Base-by-base conservation (phyloP, 2,797 vertebrate species). In the Pseudochromis fuscus region DNA sequence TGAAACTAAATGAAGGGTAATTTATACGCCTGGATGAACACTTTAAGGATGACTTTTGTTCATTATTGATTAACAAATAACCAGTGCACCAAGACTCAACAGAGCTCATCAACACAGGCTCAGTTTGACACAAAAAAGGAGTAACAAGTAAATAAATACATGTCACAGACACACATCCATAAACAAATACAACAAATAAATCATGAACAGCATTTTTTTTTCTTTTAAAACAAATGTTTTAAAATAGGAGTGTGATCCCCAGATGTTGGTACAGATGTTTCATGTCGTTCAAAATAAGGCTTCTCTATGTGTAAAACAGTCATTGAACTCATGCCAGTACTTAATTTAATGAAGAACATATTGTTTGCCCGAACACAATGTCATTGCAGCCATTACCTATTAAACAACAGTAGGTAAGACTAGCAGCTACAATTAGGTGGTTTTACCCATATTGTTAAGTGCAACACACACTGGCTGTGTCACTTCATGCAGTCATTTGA, bases 111-210 rank as follows among this genome's bases (percentile, higher is more conserved):
- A 72, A 82, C 77, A 82, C 75, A 66, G 80, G 84, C 88, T 91
- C 82, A 82, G 70, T 82, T 81, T 81, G 71, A 91, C 83, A 90
- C 68, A 38, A 72, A 71, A 83, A 79, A 75, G 61, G 30, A 71
- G 42, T 31, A 68, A 83, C 72, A 83, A 77, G 82, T 83, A 90
- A 91, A 91, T 89, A 92, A 91, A 91, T 90, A 91, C 79, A 86
- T 25, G 64, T 84, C 69, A 79, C 69, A 64, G 57, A 83, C 60
- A 77, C 62, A 75, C 60, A 82, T 79, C 68, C 51, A 87, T 76
- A 73, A 82, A 83, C 68, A 78, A 69, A 79, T 71, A 61, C 53
- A 80, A 76, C 57, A 76, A 82, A 67, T 37, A 70, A 68, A 77
- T 66, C 31, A 70, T 66, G 16, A 84, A 83, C 51, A 79, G 31